These are phyloP conservation scores for Drosophila leontia DNA, from an alignment of 1,140 invertebrate genomes.

Conservation along the genomic window DNA sequence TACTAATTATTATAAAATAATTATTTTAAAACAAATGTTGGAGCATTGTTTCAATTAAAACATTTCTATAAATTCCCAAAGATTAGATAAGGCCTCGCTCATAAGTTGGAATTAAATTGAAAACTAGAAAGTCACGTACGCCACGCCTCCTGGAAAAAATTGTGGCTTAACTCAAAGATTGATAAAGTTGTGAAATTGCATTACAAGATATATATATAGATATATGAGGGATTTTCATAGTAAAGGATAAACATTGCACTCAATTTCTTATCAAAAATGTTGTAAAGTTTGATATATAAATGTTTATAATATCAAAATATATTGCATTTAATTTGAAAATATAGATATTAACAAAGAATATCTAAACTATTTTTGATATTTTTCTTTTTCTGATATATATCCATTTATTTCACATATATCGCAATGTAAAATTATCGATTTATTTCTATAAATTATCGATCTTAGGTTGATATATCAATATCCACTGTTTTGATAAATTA, in stretches of 20 bases:
- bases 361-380: too few relatives aligned
- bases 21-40: neutral
- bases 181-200: conserved; percentile 19
- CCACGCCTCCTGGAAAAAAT: conserved; percentile 6
- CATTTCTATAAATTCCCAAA: conserved; percentile 1
- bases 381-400: too few relatives aligned
- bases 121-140: conserved; percentile 28
- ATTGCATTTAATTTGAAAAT: too few relatives aligned
- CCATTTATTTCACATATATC: too few relatives aligned
- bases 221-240: neutral
- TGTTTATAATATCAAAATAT: too few relatives aligned
- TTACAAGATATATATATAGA: neutral
- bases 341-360: too few relatives aligned
- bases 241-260: neutral
- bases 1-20: neutral
- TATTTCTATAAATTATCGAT: too few relatives aligned
- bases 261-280: too few relatives aligned
- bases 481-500: too few relatives aligned
- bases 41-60: neutral
- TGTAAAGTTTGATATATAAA: too few relatives aligned
- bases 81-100: conserved; percentile 13
- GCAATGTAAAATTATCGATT: too few relatives aligned
- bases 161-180: neutral
- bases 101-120: conserved; percentile 1
- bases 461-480: too few relatives aligned